Evolutionary conservation across 2,888 invertebrate genomes (phyloP).

Genomic region (Brachynemurus nebulosus): DNA sequence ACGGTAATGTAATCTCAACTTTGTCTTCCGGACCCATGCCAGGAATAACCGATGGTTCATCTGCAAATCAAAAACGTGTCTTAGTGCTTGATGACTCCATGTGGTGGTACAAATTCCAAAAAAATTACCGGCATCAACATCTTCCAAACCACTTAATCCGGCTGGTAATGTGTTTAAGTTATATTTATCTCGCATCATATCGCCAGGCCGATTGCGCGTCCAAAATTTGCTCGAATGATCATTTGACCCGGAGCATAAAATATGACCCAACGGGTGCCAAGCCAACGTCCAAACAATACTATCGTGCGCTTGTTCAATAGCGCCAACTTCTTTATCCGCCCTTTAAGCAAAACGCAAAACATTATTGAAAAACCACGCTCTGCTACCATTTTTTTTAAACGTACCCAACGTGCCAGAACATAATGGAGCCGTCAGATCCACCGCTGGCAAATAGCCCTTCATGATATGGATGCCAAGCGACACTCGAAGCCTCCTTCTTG

Average conservation of each 20-base stretch:
- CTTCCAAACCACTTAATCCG: constrained; percentile 57
- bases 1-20: constrained; percentile 66
- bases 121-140: constrained; percentile 47
- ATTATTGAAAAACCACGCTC: constrained; percentile 2
- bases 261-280: constrained; percentile 99
- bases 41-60: constrained; percentile 73
- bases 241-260: constrained; percentile 97
- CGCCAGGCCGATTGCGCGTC: constrained; percentile 97
- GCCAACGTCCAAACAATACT: constrained; percentile 98
- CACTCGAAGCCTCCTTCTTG: constrained; percentile 95
- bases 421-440: constrained; percentile 94
- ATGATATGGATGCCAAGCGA: constrained; percentile 97
- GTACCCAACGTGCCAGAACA: constrained; percentile 98
- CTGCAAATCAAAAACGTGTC: constrained; percentile 25
- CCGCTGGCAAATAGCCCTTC: constrained; percentile 96
- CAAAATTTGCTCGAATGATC: constrained; percentile 99
- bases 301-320: constrained; percentile 97
- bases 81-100: too few relatives aligned
- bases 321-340: constrained; percentile 94
- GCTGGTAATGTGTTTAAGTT: constrained; percentile 85
- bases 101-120: too few relatives aligned
- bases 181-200: constrained; percentile 96
- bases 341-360: constrained; percentile 36
- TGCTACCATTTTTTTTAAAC: constrained; percentile 17
- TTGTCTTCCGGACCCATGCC: constrained; percentile 98